Conservation (phyloP, 2,888 invertebrate species). For the Xanthostigma xanthostigma region DNA sequence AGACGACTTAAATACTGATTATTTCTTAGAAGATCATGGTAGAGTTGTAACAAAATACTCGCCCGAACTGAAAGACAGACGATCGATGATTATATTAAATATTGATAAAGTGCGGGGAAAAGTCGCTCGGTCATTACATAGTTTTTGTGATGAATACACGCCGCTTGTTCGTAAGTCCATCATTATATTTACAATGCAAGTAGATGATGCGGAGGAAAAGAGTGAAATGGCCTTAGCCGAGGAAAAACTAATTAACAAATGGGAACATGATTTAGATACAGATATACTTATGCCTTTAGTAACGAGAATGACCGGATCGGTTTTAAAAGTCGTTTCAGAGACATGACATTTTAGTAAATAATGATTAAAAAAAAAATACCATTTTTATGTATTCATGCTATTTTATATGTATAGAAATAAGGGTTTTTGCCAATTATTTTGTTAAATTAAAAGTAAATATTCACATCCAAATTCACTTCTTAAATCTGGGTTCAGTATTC, state of each 20-base stretch:
- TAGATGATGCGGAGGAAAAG: conserved; percentile 16
- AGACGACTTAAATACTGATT: conserved; percentile 19
- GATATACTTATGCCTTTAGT: conserved; percentile 31
- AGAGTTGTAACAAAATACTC: conserved; percentile 18
- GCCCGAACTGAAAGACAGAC: conserved; percentile 16
- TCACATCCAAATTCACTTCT: no score
- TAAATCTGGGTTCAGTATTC: no score
- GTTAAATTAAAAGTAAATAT: no score
- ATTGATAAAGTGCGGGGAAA: conserved; percentile 24
- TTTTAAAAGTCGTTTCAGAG: conserved; percentile 21
- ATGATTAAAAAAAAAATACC: no score
- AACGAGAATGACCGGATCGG: conserved; percentile 28
- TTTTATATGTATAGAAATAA: no score
- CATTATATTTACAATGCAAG: conserved; percentile 30
- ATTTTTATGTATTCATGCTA: no score
- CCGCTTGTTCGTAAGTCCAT: conserved; percentile 29
- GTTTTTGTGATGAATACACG: conserved; percentile 37
- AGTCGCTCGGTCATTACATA: conserved; percentile 35
- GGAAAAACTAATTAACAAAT: conserved; percentile 21
- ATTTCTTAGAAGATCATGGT: conserved; percentile 20
- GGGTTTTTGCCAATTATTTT: no score
- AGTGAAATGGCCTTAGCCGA: conserved; percentile 21
- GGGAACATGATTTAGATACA: conserved; percentile 23
- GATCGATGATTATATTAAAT: conserved; percentile 24
- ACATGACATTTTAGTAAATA: no score